Percentiles rank a stretch among this genome's conserved stretches.
phyloP scores from a whole-genome alignment of 2,113 vertebrate species.

The Dipodomys ordii region DNA sequence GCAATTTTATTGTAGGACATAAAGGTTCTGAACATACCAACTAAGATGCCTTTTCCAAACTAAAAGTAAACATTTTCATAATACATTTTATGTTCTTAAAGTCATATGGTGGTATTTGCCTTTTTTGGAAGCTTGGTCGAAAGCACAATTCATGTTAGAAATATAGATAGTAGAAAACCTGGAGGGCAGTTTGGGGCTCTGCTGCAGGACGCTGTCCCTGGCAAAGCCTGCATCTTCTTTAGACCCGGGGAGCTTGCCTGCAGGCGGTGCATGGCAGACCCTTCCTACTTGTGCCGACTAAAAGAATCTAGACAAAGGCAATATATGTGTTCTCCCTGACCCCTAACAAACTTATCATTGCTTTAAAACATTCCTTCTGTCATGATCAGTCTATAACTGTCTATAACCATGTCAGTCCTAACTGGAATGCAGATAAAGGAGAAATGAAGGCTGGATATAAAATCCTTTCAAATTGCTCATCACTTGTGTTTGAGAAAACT shows the following conservation, averaged over 20 bases:
- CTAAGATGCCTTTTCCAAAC: not conserved
- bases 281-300: rapidly evolving
- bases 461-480: not conserved
- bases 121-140: not conserved
- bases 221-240: not conserved
- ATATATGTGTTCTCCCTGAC: not conserved
- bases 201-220: not conserved
- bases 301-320: not conserved
- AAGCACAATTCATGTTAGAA: constrained; percentile 4
- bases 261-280: not conserved
- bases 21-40: not conserved
- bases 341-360: too few relatives aligned
- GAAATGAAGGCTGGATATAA: not conserved
- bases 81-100: constrained; percentile 13
- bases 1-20: not conserved
- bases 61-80: constrained; percentile 1
- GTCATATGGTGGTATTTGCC: not conserved
- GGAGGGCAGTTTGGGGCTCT: not conserved
- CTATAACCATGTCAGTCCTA: not conserved
- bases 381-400: not conserved
- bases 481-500: not conserved
- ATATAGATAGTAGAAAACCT: not conserved
- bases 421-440: not conserved
- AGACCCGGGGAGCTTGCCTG: rapidly evolving
- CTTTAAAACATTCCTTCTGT: not conserved